Percentiles rank a stretch among this genome's conserved stretches.
phyloP scores from a whole-genome alignment of 2,888 invertebrate genomes.

The Drosophila meridionalis region DNA sequence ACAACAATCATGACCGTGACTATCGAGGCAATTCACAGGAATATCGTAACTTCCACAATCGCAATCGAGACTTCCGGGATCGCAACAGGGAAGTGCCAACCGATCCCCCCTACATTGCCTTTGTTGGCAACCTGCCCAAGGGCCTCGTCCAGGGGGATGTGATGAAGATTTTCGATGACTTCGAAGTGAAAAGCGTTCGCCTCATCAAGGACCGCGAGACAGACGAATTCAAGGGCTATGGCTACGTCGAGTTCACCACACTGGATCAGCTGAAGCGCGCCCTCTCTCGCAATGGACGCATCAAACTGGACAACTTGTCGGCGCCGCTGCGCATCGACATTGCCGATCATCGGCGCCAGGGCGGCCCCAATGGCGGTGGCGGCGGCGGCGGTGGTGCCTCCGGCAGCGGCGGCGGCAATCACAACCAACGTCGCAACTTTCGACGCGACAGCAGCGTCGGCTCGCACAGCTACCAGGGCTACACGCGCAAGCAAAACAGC shows the following conservation, averaged over 20 bases:
- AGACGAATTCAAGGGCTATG: conserved; percentile 98
- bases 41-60: conserved; percentile 47
- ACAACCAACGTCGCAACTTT: conserved; percentile 53
- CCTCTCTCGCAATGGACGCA: conserved; percentile 91
- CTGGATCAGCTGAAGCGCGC: conserved; percentile 92
- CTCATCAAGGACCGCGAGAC: conserved; percentile 97
- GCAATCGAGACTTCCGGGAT: conserved; percentile 44
- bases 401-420: conserved; percentile 28
- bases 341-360: conserved; percentile 90
- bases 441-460: conserved; percentile 54
- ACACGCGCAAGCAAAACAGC: conserved; percentile 29
- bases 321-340: conserved; percentile 92
- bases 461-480: conserved; percentile 30
- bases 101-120: conserved; percentile 96
- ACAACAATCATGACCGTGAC: conserved; percentile 40
- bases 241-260: conserved; percentile 98
- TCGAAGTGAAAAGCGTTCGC: conserved; percentile 92
- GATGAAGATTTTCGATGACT: conserved; percentile 90
- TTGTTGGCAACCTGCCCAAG: conserved; percentile 96
- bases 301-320: conserved; percentile 90
- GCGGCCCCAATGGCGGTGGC: conserved; percentile 59
- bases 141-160: conserved; percentile 97
- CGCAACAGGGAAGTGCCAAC: conserved; percentile 89
- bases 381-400: conserved; percentile 27
- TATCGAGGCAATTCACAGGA: conserved; percentile 39